Conservation (phyloP, 2,888 invertebrate genomes). For the Lordiphosa andalusiaca region DNA sequence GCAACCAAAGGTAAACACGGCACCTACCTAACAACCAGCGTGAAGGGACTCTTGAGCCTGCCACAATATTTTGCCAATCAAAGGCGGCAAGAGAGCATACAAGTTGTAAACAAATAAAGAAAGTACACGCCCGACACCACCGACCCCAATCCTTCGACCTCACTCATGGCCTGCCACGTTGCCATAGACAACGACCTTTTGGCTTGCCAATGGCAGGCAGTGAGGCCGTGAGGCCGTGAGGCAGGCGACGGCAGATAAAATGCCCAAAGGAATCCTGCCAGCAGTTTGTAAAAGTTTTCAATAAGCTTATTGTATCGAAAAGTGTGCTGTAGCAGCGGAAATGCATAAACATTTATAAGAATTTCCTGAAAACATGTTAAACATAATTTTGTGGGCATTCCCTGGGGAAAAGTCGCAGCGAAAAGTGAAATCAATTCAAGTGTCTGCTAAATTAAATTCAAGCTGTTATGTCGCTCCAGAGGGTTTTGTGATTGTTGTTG, state of each 20-base stretch:
- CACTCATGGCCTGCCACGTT: neutral
- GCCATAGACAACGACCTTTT: conserved; percentile 8
- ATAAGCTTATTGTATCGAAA: conserved; percentile 49
- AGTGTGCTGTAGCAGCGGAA: conserved; percentile 44
- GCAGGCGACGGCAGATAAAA: conserved; percentile 53
- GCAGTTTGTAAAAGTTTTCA: conserved; percentile 64
- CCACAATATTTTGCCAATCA: conserved; percentile 52
- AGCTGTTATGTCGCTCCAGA: neutral
- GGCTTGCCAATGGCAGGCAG: conserved; percentile 11
- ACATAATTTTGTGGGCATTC: conserved; percentile 47
- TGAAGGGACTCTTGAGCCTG: conserved; percentile 12
- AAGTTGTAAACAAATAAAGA: conserved; percentile 58
- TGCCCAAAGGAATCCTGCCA: conserved; percentile 54
- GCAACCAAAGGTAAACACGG: conserved; percentile 25
- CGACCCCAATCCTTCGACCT: neutral
- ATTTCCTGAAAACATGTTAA: conserved; percentile 48
- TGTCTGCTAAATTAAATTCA: too few species aligned
- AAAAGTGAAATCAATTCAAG: conserved; percentile 1
- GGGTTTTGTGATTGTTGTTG: too few species aligned
- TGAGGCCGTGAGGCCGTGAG: conserved; percentile 17
- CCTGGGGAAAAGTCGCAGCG: neutral
- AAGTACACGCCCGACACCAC: conserved; percentile 16
- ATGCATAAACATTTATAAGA: conserved; percentile 65
- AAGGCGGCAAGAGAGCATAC: conserved; percentile 32
- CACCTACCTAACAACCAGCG: conserved; percentile 5